Conservation (phyloP, 2,797 vertebrate species). For the Remorina albescens region DNA sequence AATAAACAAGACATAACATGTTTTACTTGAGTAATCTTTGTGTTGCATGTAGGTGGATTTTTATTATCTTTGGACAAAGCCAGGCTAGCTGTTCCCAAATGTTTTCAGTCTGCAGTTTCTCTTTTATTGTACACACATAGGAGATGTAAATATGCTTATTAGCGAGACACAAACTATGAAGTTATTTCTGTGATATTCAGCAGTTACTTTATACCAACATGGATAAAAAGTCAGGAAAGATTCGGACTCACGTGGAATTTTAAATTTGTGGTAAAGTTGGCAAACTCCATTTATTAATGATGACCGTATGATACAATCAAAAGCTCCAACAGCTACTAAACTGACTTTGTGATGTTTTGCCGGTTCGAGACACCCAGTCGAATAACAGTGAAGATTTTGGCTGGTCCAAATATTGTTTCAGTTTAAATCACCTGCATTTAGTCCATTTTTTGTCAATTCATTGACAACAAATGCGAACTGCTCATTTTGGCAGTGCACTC, state of each 20-base stretch:
- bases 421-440: background rate
- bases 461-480: background rate
- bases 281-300: background rate
- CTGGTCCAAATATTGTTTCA: background rate
- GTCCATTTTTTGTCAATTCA: background rate
- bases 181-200: background rate
- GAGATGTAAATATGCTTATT: background rate
- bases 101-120: background rate
- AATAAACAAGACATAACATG: constrained; percentile 16
- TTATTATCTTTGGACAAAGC: constrained; percentile 7
- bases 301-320: background rate
- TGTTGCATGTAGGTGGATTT: background rate
- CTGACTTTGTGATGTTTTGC: background rate
- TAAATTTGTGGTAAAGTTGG: background rate
- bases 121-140: background rate
- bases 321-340: too few relatives aligned
- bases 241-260: background rate
- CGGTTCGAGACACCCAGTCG: background rate
- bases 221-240: background rate
- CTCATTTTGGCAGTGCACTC: background rate
- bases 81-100: background rate
- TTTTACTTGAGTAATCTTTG: constrained; percentile 7
- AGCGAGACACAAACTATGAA: background rate
- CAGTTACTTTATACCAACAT: background rate
- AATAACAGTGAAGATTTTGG: background rate